Evolutionary conservation across 1,140 invertebrate species (phyloP).

Genomic region (Tetragonula clypearis): DNA sequence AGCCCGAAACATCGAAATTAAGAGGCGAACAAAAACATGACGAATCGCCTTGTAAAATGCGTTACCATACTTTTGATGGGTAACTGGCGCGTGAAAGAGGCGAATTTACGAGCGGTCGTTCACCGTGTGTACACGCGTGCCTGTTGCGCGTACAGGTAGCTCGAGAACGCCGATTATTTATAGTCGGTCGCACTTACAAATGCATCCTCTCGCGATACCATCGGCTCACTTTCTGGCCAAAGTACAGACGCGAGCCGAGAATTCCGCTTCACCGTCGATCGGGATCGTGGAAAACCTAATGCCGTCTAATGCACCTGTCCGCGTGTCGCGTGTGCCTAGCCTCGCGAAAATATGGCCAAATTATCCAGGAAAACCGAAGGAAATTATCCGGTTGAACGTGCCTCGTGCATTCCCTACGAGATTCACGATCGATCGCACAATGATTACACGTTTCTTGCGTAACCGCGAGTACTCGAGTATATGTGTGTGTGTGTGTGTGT

Average conservation of each 20-base stretch:
- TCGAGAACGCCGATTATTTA: slow-evolving; percentile 55
- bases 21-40: neutral
- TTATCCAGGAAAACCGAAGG: slow-evolving; percentile 1
- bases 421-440: neutral
- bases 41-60: neutral
- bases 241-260: slow-evolving; percentile 52
- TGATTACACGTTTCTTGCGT: neutral
- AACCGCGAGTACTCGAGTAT: neutral
- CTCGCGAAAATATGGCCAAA: neutral
- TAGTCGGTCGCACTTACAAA: slow-evolving; percentile 54
- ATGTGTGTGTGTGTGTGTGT: too few relatives aligned
- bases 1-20: too few relatives aligned
- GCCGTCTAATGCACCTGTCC: slow-evolving; percentile 49
- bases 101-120: slow-evolving; percentile 49
- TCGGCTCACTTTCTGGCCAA: slow-evolving; percentile 60
- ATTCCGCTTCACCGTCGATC: slow-evolving; percentile 36
- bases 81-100: slow-evolving; percentile 10
- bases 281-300: slow-evolving; percentile 43
- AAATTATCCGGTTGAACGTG: slow-evolving; percentile 4
- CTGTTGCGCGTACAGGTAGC: slow-evolving; percentile 49
- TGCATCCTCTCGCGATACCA: slow-evolving; percentile 53
- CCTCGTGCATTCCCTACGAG: neutral
- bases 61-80: neutral
- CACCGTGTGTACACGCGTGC: slow-evolving; percentile 25
- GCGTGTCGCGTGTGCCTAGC: slow-evolving; percentile 6